Base-by-base conservation (phyloP, 2,888 invertebrate genomes). In the Cephus nigrinus region DNA sequence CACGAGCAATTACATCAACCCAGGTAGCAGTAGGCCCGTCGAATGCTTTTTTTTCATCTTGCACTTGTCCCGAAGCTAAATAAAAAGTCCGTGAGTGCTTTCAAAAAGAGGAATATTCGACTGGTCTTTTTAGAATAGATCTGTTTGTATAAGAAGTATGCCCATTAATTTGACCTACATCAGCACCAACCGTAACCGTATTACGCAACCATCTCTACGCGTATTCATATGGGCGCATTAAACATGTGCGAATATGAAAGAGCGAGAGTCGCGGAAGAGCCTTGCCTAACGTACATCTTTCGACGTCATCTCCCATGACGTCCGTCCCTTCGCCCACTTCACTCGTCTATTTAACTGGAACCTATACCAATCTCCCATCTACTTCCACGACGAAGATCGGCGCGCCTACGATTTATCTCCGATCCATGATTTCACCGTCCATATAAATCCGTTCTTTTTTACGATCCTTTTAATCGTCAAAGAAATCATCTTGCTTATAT, bases 241-340 rank as follows among this genome's bases (percentile, higher is more conserved):
- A 31, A 31, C 31, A 71, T 71, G 71, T 15, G 23, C 71, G 15
- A 11, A 33, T 31, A 71, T 31, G 12, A 31, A 71, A 31, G 4
- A 71, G 32, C 31, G 71, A 15, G 32, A 71, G 71, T 71, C 71
- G 4, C 71, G 71, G 71, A 71, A 71, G 71, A 71, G 71, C 71
- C 71, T 71, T 33, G 31, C 71, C 71, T 71, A 71, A 55, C 23
- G 2, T 23, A 23, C 55, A 15, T 23, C 23, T 15, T 9, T 9
- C 55, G 23, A 55, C 23, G 9, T 9, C 55, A 1, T 55, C 55
- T 55, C 55, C 23, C 2, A 9, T 9, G 9, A 55, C 23, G 55
- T 55, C 55, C 55, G 2, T 55, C 23, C 40, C 12, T 40, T 40
- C 40, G 15, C 40, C 40, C 40, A 40, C 40, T 40, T 40, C 23